Evolutionary conservation across 2,888 invertebrate genomes (phyloP).

Genomic region (Rhingia rostrata): DNA sequence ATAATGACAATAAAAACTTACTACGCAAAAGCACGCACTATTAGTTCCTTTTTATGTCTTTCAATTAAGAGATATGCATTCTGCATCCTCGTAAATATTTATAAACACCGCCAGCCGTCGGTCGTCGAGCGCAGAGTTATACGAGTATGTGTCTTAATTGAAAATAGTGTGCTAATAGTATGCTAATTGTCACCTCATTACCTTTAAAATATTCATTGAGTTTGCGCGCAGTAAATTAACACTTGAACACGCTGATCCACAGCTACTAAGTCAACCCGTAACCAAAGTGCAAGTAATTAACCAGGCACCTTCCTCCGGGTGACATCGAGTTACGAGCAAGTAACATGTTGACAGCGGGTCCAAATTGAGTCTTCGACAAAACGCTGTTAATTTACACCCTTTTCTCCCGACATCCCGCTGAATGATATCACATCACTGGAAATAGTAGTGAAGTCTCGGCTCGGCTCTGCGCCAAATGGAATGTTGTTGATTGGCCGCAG

Average conservation of each 20-base stretch:
- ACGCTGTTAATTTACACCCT: conserved; percentile 41
- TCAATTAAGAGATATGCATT: conserved; percentile 63
- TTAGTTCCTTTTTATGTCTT: conserved; percentile 45
- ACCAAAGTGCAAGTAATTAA: conserved; percentile 65
- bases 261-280: conserved; percentile 52
- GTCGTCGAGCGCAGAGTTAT: background rate
- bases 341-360: conserved; percentile 32
- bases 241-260: conserved; percentile 55
- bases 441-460: conserved; percentile 20
- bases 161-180: conserved; percentile 69
- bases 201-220: conserved; percentile 69
- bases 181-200: conserved; percentile 71
- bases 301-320: conserved; percentile 59
- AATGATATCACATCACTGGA: conserved; percentile 50
- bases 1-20: background rate
- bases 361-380: conserved; percentile 70
- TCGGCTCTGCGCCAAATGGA: conserved; percentile 43
- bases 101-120: conserved; percentile 29
- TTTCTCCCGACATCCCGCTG: conserved; percentile 24
- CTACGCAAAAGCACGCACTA: conserved; percentile 36
- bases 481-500: conserved; percentile 59
- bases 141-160: conserved; percentile 55
- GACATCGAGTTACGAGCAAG: conserved; percentile 51
- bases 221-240: conserved; percentile 68
- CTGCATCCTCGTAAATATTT: conserved; percentile 59